phyloP scores from a whole-genome alignment of 1,140 invertebrate genomes.

The Drosophila ercepeae region DNA sequence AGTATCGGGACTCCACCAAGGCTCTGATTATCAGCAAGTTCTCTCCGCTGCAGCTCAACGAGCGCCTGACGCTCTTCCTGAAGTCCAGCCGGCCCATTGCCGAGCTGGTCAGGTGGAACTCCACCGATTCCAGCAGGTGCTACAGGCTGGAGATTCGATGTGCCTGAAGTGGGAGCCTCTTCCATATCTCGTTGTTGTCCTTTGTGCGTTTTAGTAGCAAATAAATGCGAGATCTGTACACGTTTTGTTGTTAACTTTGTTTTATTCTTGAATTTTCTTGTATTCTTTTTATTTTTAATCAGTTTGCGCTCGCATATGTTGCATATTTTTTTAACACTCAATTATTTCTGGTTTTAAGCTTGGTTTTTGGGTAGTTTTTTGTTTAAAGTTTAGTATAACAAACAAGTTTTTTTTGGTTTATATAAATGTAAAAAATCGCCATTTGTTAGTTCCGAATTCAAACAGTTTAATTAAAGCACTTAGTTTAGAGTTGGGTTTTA shows the following conservation, averaged over 20 bases:
- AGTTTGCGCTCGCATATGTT: constrained; percentile 46
- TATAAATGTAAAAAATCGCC: constrained; percentile 80
- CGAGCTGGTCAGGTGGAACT: constrained; percentile 72
- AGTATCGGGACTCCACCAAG: constrained; percentile 75
- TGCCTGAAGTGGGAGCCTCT: constrained; percentile 28
- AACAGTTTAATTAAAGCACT: constrained; percentile 63
- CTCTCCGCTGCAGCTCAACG: constrained; percentile 72
- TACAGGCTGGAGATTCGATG: constrained; percentile 76
- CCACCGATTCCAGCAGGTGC: constrained; percentile 70
- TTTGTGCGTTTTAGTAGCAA: constrained; percentile 79
- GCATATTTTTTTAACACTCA: too few relatives aligned
- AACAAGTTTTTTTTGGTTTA: constrained; percentile 60
- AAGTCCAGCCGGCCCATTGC: constrained; percentile 79
- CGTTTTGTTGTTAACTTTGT: constrained; percentile 46
- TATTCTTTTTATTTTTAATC: constrained; percentile 44
- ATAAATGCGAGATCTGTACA: constrained; percentile 52
- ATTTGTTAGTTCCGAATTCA: constrained; percentile 57
- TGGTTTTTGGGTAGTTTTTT: constrained; percentile 53
- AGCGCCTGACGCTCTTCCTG: constrained; percentile 72
- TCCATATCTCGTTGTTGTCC: constrained; percentile 20
- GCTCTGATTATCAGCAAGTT: constrained; percentile 75
- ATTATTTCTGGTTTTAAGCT: constrained; percentile 47
- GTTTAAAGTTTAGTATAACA: constrained; percentile 58
- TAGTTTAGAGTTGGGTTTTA: constrained; percentile 48
- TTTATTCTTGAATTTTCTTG: constrained; percentile 39